Evolutionary conservation across 2,113 vertebrate species (phyloP), one percentile per base, ranked within the genome.

Genomic region (Arenaria interpres): DNA sequence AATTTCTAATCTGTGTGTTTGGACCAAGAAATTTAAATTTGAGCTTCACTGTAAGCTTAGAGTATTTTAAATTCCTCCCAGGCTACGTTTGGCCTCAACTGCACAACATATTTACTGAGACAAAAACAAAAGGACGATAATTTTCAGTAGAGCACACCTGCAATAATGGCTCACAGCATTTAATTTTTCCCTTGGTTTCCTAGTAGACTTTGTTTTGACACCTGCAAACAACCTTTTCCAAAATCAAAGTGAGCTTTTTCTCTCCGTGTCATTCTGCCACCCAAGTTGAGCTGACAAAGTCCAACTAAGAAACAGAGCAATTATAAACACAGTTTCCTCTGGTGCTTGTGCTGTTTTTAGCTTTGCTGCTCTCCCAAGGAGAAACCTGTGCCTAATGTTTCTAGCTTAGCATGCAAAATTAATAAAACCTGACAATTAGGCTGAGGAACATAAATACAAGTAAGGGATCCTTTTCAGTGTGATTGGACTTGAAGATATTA

Each of bases 211-310:
- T 93, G 93, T 97, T 97, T 97, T 95, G 88, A 97, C 98, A 98
- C 97, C 98, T 98, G 98, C 97, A 89, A 92, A 94, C 88, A 94
- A 96, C 95, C 91, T 97, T 92, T 85, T 97, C 96, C 91, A 95
- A 95, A 97, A 97, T 97, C 95, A 90, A 88, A 98, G 94, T 1
- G 5, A 41, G 69, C 57, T 96, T 96, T 96, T 80, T 85, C 97
- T 97, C 83, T 92, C 92, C 37, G 3, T 41, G 78, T 93, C 14
- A 30, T 90, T 93, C 93, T 56, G 78, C 96, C 93, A 96, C 97
- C 96, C 23, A 89, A 94, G 96, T 66, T 6, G 92, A 93, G 85
- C 72, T 79, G 59, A 92, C 45, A 56, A 93, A 89, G 88, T 87
- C 51, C 64, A 88, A 90, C 78, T 72, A 94, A 90, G 89, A 96